A percentile compares a stretch with the other conserved stretches of the same genome.
Conservation (phyloP, 1,140 invertebrate genomes). For the Wasmannia auropunctata region DNA sequence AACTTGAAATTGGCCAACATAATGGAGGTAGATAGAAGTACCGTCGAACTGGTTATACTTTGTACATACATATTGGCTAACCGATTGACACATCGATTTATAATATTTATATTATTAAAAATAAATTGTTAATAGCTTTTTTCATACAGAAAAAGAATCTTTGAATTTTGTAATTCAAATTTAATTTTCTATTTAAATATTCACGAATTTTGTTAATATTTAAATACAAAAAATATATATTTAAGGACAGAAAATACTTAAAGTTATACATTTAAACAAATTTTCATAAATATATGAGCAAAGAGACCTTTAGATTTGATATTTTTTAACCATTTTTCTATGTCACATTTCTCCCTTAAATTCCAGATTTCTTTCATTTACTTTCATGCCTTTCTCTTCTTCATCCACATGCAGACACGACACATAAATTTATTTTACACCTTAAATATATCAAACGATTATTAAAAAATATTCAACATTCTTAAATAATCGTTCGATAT, state of each 20-base stretch:
- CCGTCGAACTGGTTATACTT: no score
- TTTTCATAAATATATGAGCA: background rate
- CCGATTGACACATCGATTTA: no score
- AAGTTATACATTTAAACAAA: background rate
- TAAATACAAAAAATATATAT: no score
- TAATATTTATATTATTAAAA: no score
- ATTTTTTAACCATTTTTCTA: background rate
- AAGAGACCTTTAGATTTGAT: rapidly evolving
- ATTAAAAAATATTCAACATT: background rate
- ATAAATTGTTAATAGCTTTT: no score
- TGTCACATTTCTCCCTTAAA: background rate
- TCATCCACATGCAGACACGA: background rate
- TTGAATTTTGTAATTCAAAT: no score
- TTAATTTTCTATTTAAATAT: background rate
- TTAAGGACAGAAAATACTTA: background rate
- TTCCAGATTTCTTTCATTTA: background rate
- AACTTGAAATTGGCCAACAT: constrained; percentile 58
- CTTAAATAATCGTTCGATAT: background rate
- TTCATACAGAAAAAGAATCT: no score
- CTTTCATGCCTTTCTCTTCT: background rate
- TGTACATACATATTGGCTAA: no score
- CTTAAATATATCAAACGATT: background rate
- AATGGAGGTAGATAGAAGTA: background rate
- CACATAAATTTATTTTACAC: background rate
- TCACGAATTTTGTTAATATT: background rate